Evolutionary conservation across 2,797 vertebrate genomes (phyloP).

Genomic region (Takifugu ocellatus): DNA sequence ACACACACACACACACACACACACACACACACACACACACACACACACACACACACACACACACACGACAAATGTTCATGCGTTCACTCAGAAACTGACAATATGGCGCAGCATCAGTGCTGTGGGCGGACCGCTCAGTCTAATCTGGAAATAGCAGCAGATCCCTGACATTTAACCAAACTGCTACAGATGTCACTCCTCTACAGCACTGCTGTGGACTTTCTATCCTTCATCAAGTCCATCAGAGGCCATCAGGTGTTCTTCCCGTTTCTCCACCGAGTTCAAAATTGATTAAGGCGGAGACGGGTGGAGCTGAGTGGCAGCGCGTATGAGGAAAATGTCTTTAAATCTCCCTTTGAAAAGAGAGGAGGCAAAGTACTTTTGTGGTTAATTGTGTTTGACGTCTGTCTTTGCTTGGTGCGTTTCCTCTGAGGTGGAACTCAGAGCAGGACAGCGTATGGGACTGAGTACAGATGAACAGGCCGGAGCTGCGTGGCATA

Average conservation of each 20-base stretch:
- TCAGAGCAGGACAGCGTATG: constrained; percentile 67
- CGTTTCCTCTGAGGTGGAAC: constrained; percentile 52
- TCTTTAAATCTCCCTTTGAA: constrained; percentile 52
- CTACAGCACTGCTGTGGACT: too few species aligned
- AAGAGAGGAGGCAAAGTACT: too few species aligned
- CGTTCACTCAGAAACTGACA: constrained; percentile 7
- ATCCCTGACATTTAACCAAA: constrained; percentile 21
- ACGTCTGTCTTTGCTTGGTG: constrained; percentile 61
- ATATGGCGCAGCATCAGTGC: constrained; percentile 7
- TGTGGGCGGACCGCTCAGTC: not conserved
- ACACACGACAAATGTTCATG: constrained; percentile 5
- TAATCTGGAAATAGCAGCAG: constrained; percentile 14
- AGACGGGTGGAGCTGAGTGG: constrained; percentile 43
- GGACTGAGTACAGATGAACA: constrained; percentile 61
- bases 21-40: not conserved
- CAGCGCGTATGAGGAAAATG: constrained; percentile 36
- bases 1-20: not conserved
- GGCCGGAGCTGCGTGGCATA: constrained; percentile 44
- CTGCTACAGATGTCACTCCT: not conserved
- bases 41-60: not conserved
- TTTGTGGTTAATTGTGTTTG: constrained; percentile 73
- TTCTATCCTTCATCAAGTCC: not conserved
- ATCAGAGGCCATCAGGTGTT: not conserved
- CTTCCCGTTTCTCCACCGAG: not conserved
- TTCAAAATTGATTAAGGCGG: constrained; percentile 23